A percentile compares a stretch with the other conserved stretches of the same genome.
phyloP scores from a whole-genome alignment of 2,797 vertebrate species.

The Moxostoma hubbsi region DNA sequence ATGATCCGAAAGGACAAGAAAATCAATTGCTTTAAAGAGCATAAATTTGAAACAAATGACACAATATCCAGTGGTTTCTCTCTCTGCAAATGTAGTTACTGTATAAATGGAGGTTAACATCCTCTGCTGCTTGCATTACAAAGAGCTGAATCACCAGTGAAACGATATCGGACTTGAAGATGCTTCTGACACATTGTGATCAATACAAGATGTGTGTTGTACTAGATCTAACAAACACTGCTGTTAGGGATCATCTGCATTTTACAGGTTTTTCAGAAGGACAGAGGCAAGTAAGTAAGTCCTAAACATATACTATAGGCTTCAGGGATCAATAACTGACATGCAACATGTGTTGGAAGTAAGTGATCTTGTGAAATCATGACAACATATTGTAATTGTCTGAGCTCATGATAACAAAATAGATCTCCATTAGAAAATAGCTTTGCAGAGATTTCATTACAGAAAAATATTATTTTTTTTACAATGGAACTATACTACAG shows the following conservation, averaged over 20 bases:
- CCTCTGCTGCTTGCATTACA: slow-evolving; percentile 39
- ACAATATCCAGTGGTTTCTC: slow-evolving; percentile 35
- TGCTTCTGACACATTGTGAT: slow-evolving; percentile 38
- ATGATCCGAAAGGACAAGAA: background rate
- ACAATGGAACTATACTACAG: too few relatives aligned
- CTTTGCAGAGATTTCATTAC: too few relatives aligned
- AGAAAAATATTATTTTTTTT: too few relatives aligned
- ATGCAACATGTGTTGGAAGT: too few relatives aligned
- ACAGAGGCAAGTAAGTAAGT: background rate
- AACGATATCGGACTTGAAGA: slow-evolving; percentile 43
- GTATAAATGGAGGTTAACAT: slow-evolving; percentile 21
- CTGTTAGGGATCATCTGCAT: slow-evolving; percentile 3
- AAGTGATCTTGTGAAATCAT: too few relatives aligned
- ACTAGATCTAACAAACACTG: slow-evolving; percentile 36
- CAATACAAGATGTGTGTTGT: slow-evolving; percentile 45
- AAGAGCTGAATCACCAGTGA: slow-evolving; percentile 40
- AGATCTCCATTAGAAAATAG: too few relatives aligned
- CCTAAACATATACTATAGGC: too few relatives aligned
- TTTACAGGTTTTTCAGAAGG: background rate
- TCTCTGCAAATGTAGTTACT: slow-evolving; percentile 19
- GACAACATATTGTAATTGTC: too few relatives aligned
- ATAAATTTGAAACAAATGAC: background rate
- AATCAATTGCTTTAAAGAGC: background rate
- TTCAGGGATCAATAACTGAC: too few relatives aligned
- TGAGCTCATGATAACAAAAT: too few relatives aligned